Conservation (phyloP, 2,113 vertebrate genomes). For the Silurus meridionalis region DNA sequence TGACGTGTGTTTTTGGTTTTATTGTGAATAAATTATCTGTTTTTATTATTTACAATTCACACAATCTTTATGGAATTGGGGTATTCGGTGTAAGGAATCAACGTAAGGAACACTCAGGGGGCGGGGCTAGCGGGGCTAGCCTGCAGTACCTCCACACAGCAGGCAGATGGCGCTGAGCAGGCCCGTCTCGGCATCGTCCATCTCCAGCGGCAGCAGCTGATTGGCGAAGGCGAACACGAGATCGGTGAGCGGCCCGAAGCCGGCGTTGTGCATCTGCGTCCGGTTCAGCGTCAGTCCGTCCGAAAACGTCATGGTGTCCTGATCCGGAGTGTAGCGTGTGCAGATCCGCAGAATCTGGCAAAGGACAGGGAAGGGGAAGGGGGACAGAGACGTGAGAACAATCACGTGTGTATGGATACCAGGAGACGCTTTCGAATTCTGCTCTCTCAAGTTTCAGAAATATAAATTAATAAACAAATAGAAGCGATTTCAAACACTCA, state of each 20-base stretch:
- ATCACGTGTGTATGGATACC: background rate
- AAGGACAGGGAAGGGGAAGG: background rate
- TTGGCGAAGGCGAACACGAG: conserved; percentile 83
- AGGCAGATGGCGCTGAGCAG: conserved; percentile 94
- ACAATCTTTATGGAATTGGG: too few relatives aligned
- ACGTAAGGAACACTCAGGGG: background rate
- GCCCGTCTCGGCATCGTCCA: conserved; percentile 91
- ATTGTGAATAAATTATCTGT: too few relatives aligned
- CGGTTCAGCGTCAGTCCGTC: conserved; percentile 92
- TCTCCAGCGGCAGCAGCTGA: conserved; percentile 90
- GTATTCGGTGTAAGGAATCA: too few relatives aligned
- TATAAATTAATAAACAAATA: background rate
- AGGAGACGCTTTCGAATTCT: background rate
- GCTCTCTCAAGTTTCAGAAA: background rate
- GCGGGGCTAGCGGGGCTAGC: background rate
- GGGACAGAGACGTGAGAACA: conserved; percentile 66
- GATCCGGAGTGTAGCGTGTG: conserved; percentile 73
- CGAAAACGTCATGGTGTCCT: conserved; percentile 89
- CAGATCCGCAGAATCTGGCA: conserved; percentile 72
- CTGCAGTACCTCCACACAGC: conserved; percentile 86
- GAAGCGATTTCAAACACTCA: background rate
- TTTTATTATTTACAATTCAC: too few relatives aligned
- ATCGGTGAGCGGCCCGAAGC: conserved; percentile 72
- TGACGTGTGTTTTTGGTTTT: too few relatives aligned
- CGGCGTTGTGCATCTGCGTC: conserved; percentile 77